Evolutionary conservation across 2,888 invertebrate species (phyloP).

Genomic region (Ennomos quercinarius): DNA sequence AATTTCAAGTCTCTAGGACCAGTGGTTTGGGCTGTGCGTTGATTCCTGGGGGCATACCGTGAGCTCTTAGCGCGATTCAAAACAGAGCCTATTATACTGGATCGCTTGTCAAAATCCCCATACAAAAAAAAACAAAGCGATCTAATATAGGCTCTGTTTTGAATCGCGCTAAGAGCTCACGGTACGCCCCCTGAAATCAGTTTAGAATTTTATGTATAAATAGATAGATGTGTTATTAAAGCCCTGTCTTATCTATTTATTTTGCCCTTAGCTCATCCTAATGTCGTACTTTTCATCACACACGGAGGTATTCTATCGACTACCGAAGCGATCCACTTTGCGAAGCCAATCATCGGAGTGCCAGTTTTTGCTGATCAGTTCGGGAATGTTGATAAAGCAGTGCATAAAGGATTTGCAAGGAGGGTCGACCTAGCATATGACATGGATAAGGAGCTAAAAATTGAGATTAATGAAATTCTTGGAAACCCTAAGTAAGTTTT

Average conservation of each 20-base stretch:
- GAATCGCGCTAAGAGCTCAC: too few species aligned
- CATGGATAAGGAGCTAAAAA: constrained; percentile 40
- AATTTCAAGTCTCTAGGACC: too few species aligned
- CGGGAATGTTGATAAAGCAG: constrained; percentile 42
- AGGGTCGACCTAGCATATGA: constrained; percentile 43
- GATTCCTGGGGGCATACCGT: too few species aligned
- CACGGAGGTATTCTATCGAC: constrained; percentile 52
- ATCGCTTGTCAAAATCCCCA: too few species aligned
- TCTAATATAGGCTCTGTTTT: too few species aligned
- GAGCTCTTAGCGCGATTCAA: too few species aligned
- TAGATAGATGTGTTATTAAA: too few species aligned
- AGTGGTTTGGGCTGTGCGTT: too few species aligned
- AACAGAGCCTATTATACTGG: too few species aligned
- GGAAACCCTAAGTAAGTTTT: constrained; percentile 44
- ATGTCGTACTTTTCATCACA: constrained; percentile 50
- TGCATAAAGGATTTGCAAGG: constrained; percentile 41
- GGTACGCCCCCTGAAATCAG: too few species aligned
- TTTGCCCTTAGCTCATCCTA: constrained; percentile 51
- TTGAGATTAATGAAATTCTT: constrained; percentile 42
- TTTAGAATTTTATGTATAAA: too few species aligned
- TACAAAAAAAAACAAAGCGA: too few species aligned
- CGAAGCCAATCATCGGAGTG: constrained; percentile 51
- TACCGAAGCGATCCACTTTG: constrained; percentile 50
- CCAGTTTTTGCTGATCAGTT: constrained; percentile 53
- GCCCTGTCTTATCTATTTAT: background rate